Base-by-base conservation (phyloP, 2,797 vertebrate genomes). In the Pseudochirops corinnae region DNA sequence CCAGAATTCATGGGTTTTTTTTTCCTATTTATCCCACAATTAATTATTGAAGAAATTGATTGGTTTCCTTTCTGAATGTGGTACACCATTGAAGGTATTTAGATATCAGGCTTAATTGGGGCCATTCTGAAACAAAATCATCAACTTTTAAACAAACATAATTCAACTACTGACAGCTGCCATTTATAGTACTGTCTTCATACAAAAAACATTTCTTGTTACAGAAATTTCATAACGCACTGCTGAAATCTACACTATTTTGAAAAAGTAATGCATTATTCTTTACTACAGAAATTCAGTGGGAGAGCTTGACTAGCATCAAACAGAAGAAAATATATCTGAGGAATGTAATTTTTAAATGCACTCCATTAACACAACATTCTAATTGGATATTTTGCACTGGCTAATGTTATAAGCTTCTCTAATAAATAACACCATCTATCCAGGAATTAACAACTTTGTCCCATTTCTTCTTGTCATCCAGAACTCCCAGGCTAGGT, bases 151-250 rank as follows among this genome's bases (percentile, higher is more conserved):
- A 7, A 90, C 46, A 24, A 82, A 46, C 67, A 87, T 87, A 87
- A 50, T 2, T 82, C 62, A 74, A 21, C 39, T 74, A 39, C 18
- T 46, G 4, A 74, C 16, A 92, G 67, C 58, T 74, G 5, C 13
- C 95, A 74, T 92, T 33, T 56, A 87, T 92, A 91, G 55, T 58
- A 91, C 92, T 4, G 24, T 56, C 90, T 57, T 87, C 90, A 7
- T 33, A n/a, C 67, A 91, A 26, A 28, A 90, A 94, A 92, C 82
- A 33, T 91, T 9, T 94, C 21, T 93, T 92, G 90, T 91, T 93
- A 56, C 12, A 57, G 9, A 33, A 94, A 96, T 55, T 93, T 93
- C 55, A 55, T 87, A 58, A 95, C 52, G 5, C 93, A 24, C 67
- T 93, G 26, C 26, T 94, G 46, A 93, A 96, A 93, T 56, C 82